Evolutionary conservation across 2,113 vertebrate species (phyloP), one percentile per base, ranked within the genome.

Genomic region (Tetrax tetrax): DNA sequence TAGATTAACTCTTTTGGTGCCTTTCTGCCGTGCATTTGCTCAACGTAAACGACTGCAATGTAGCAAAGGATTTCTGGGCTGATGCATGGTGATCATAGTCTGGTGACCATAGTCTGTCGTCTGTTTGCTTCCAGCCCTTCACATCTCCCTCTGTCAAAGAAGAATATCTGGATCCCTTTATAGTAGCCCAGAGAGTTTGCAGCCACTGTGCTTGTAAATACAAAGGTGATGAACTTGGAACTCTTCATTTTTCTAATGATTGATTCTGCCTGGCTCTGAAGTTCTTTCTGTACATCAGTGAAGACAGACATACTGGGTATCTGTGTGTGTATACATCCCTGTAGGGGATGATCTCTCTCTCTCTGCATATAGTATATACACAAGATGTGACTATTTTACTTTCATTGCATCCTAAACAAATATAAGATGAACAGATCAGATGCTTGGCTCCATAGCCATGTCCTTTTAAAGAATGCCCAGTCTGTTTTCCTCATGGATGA

Each of bases 41-140:
- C 33, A 24, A 45, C 7, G 18, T 56, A 47, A 91, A 50, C 33
- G 4, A 45, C 1, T 82, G 70, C 19, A 82, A 7, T 2, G 7
- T 37, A 68, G 51, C n/a, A 66, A 66, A 90, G 41, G 8, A 21
- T 69, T 77, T 43, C 69, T 64, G 53, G 35, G 43, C 38, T 77
- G 48, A 37, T 22, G n/a, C 0, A 0, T 25, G 35, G 14, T 60
- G 60, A 37, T 31, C 4, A 1, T 24, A 15, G 1, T 9, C 68
- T 83, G 59, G 14, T 37, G 81, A 56, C n/a, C 35, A 12, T 1
- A 43, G 65, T 22, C 33, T 47, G 21, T n/a, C 45, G 38, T 6
- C 33, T 5, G 4, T 57, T 82, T 78, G 33, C 29, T 82, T 76
- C 41, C 41, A 45, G n/a, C 15, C 7, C 31, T 43, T 7, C 35